Percentiles rank a stretch among this genome's conserved stretches.
These are phyloP conservation scores for Delichon dasypus DNA, from an alignment of 2,797 vertebrate genomes.

Conservation along the genomic window DNA sequence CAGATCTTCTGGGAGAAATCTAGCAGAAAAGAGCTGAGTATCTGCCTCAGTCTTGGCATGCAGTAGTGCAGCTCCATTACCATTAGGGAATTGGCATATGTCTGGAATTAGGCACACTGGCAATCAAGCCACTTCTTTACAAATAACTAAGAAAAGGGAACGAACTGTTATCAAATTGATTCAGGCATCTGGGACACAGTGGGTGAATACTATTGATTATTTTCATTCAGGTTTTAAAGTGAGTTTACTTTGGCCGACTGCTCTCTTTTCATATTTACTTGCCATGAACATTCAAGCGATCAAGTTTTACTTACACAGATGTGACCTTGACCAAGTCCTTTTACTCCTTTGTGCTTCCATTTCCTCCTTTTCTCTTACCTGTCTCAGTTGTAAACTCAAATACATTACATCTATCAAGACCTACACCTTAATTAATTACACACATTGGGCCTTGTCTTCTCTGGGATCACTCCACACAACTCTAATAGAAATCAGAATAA, in stretches of 20 bases:
- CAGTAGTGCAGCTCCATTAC: constrained; percentile 28
- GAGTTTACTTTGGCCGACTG: constrained; percentile 53
- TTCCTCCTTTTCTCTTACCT: constrained; percentile 23
- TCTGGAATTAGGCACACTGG: constrained; percentile 57
- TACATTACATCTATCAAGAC: background rate
- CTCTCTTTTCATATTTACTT: constrained; percentile 55
- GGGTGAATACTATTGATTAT: constrained; percentile 51
- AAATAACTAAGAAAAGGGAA: constrained; percentile 51
- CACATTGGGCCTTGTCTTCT: background rate
- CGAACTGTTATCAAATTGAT: constrained; percentile 62
- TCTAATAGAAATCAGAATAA: background rate
- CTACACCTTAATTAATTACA: constrained; percentile 2
- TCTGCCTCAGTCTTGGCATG: constrained; percentile 45
- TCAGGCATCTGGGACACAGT: constrained; percentile 51
- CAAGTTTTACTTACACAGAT: constrained; percentile 57
- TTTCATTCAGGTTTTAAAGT: constrained; percentile 56
- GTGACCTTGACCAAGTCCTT: constrained; percentile 47
- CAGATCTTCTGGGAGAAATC: constrained; percentile 50
- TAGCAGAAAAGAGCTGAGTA: constrained; percentile 32
- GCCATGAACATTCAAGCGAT: background rate
- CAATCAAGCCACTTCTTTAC: constrained; percentile 58
- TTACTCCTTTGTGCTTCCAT: constrained; percentile 5
- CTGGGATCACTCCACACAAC: background rate
- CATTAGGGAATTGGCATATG: constrained; percentile 55
- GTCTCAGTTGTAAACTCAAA: background rate